Base-by-base conservation (phyloP, 2,797 vertebrate genomes). In the Semotilus atromaculatus region DNA sequence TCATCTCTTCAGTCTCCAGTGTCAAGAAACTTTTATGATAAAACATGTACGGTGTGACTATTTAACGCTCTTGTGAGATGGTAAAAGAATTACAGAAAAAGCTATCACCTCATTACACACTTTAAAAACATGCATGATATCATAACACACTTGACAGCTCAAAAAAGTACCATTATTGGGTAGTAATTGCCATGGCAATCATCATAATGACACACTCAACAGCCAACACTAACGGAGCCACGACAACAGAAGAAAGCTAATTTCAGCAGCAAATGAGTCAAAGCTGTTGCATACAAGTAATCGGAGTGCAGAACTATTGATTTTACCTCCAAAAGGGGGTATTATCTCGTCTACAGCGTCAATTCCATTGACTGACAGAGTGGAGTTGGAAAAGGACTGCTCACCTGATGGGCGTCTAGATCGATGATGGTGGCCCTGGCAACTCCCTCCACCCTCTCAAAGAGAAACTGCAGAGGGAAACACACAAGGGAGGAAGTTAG, bases 401-500 rank as follows among this genome's bases (percentile, higher is more conserved):
- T 96, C 92, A 99, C 97, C 97, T 99, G 98, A 93, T 99, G 97
- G 90, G 97, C 97, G 79, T 99, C 97, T 75, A 99, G 94, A 90
- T 99, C 97, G 40, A 99, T 96, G 91, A 99, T 98, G 71, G 96
- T 97, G 38, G 96, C 98, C 92, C 90, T 97, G 90, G 95, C 95
- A 87, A 99, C 90, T 58, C 96, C 96, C 90, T 96, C 96, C 75
- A 98, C 94, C 88, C 97, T 95, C 73, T 99, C 97, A 92, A 99
- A 99, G 84, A 98, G 94, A 90, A 99, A 98, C 97, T 99, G 91
- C 29, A 76, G 82, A 87, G 29, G 74, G 51, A 86, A 85, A 85
- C 80, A 85, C 77, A 81, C 26, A 62, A 48, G 53, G 43, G 72
- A 60, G 40, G 74, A 70, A 55, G 31, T 76, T 60, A 70, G 64